These are phyloP conservation scores for Periplaneta americana DNA, from an alignment of 1,140 invertebrate species.

Conservation along the genomic window DNA sequence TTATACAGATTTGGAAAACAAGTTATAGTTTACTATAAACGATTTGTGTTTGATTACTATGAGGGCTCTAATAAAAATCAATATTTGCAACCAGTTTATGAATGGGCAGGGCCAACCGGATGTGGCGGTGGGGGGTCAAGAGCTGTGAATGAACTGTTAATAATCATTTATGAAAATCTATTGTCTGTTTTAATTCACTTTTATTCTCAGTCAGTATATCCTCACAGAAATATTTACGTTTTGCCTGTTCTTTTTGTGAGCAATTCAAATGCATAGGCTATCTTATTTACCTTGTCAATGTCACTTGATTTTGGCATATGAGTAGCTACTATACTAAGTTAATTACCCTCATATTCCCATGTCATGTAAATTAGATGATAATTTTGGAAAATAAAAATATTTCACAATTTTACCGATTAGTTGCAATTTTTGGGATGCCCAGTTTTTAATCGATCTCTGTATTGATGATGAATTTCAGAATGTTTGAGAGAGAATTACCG, in stretches of 20 bases:
- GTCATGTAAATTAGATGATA: too few relatives aligned
- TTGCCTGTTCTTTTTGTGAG: not conserved
- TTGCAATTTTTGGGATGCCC: too few relatives aligned
- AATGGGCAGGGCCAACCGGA: constrained; percentile 17
- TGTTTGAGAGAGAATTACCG: too few relatives aligned
- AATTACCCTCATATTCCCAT: too few relatives aligned
- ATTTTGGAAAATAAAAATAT: too few relatives aligned
- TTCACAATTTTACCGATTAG: too few relatives aligned
- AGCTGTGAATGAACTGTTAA: not conserved
- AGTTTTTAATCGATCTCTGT: too few relatives aligned
- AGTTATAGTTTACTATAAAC: constrained; percentile 14
- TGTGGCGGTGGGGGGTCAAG: not conserved
- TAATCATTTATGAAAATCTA: not conserved
- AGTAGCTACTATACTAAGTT: not conserved
- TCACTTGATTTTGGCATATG: not conserved
- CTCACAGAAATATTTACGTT: not conserved
- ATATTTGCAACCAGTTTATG: constrained; percentile 13
- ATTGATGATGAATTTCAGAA: too few relatives aligned
- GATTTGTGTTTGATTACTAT: constrained; percentile 9
- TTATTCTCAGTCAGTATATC: not conserved
- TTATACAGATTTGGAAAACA: constrained; percentile 25
- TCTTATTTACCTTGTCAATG: not conserved
- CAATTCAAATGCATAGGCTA: not conserved
- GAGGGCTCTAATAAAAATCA: constrained; percentile 4
- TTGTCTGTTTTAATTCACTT: too few relatives aligned